These are phyloP conservation scores for Bradypus variegatus DNA, from an alignment of 2,797 vertebrate genomes.

Conservation along the genomic window DNA sequence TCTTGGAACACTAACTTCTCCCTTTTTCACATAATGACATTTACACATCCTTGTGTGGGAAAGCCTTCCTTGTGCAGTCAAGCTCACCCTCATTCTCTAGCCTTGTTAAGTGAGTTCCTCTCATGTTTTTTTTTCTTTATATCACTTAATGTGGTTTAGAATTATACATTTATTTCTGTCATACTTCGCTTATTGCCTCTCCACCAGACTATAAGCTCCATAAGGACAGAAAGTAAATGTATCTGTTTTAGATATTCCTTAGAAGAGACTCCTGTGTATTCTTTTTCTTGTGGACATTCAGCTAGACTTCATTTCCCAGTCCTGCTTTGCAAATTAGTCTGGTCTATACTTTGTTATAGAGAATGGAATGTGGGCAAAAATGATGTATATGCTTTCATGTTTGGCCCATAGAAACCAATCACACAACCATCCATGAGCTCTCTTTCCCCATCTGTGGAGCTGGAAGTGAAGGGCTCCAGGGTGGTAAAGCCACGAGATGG, in stretches of 20 bases:
- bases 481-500: not conserved
- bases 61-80: too few relatives aligned
- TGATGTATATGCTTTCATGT: accelerated
- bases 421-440: accelerated
- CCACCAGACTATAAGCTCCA: not conserved
- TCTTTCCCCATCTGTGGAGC: not conserved
- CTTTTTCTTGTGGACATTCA: not conserved
- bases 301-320: not conserved
- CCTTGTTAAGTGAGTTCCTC: too few relatives aligned
- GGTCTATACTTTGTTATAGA: not conserved
- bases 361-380: not conserved
- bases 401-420: not conserved
- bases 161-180: too few relatives aligned
- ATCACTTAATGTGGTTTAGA: not conserved
- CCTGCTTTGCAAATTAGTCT: not conserved
- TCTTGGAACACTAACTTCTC: too few relatives aligned
- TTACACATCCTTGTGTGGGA: too few relatives aligned
- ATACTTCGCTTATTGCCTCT: not conserved
- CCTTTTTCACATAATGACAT: too few relatives aligned
- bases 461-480: not conserved
- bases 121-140: too few relatives aligned
- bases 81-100: too few relatives aligned
- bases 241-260: not conserved
- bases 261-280: not conserved
- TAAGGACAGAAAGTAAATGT: accelerated